Conservation (phyloP, 1,140 invertebrate genomes). For the Hestina assimilis region DNA sequence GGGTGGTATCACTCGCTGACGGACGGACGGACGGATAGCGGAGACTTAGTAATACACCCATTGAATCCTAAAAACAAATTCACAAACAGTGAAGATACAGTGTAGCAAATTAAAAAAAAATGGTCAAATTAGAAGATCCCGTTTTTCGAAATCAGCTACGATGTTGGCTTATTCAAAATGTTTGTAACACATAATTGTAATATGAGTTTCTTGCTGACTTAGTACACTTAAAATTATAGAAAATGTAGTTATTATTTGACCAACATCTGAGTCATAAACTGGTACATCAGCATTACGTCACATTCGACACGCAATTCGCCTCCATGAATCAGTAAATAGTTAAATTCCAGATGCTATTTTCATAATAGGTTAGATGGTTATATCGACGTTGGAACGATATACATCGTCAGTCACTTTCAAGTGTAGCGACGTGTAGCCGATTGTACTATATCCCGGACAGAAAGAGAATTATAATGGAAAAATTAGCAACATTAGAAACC, state of each 20-base stretch:
- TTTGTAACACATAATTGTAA: no score
- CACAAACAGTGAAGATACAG: no score
- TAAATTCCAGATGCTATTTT: constrained; percentile 65
- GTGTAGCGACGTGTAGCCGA: constrained; percentile 34
- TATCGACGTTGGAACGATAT: constrained; percentile 41
- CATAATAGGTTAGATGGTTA: constrained; percentile 52
- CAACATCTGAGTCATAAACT: neutral
- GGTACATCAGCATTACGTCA: constrained; percentile 20
- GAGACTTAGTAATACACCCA: no score
- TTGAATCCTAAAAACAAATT: no score
- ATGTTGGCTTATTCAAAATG: no score
- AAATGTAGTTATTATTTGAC: neutral
- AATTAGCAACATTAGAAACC: neutral
- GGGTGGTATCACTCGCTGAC: no score
- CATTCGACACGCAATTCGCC: constrained; percentile 47
- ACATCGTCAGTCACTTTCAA: constrained; percentile 52
- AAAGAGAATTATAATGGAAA: neutral
- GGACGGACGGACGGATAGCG: no score
- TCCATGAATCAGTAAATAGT: constrained; percentile 47
- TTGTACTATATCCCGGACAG: constrained; percentile 11
- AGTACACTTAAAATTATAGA: neutral
- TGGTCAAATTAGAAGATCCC: no score
- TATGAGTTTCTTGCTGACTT: neutral
- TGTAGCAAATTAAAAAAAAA: no score
- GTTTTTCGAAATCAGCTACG: no score